Evolutionary conservation across 2,113 vertebrate species (phyloP), one percentile per base, ranked within the genome.

Genomic region (Elanoides forficatus): DNA sequence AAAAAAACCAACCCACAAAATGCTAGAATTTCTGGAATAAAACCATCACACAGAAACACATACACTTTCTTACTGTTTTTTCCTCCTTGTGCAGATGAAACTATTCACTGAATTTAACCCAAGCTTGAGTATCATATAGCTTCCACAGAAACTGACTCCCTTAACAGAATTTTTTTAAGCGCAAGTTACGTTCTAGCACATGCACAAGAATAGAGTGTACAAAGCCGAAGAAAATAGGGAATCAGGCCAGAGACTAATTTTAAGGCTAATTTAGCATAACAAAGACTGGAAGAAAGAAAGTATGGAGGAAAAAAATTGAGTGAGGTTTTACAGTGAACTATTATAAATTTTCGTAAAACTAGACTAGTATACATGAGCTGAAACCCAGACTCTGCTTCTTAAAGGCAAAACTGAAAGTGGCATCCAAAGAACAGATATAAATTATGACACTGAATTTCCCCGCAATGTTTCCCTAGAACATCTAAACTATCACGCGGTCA

Each of bases 301-400:
- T 7, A 60, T 0, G 0, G 13, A 42, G 10, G 4, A 29, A 62
- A 83, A 91, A 92, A 58, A 1, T 0, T 14, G 8, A 55, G 17
- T 48, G 30, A 76, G 22, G 20, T 58, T 86, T 78, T 91, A 53
- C 25, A 58, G 52, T 22, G 29, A 75, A 27, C 29, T 50, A 2
- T 20, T 47, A 50, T 1, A 53, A 15, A n/a, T 59, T 75, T 91
- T 75, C 80, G 32, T 58, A 76, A 78, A 84, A 48, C 11, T 47
- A 86, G 42, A 53, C 20, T 23, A 9, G 19, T 23, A 34, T 9
- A 47, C 9, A 6, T 9, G 26, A 72, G 2, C 16, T 65, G 53
- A 81, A 85, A 55, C 10, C 7, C 10, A 36, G 29, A 30, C 21
- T 62, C 27, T 26, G 5, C 20, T 90, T 90, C 55, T 29, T 55